Percentiles rank a stretch among this genome's conserved stretches.
These are phyloP conservation scores for Augochlora pura DNA, from an alignment of 1,140 invertebrate genomes.

Conservation along the genomic window DNA sequence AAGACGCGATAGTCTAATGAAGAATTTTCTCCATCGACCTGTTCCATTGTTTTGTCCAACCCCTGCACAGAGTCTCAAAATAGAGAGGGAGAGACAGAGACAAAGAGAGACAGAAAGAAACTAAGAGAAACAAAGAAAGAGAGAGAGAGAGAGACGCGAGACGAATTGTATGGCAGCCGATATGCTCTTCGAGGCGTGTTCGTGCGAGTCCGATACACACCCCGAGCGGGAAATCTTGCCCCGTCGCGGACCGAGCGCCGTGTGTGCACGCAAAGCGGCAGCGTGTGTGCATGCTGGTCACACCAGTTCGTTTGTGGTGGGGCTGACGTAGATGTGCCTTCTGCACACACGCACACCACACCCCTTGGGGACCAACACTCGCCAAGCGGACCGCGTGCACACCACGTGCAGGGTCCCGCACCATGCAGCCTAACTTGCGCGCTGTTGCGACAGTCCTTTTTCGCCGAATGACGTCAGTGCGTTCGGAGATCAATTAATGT, in stretches of 20 bases:
- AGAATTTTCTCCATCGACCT: too few species aligned
- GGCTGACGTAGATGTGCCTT: not conserved
- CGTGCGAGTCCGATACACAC: not conserved
- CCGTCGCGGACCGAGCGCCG: too few species aligned
- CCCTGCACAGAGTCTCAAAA: too few species aligned
- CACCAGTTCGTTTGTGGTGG: too few species aligned
- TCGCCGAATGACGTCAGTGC: not conserved
- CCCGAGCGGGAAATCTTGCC: constrained; percentile 18
- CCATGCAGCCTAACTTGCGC: too few species aligned
- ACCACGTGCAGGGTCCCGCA: not conserved
- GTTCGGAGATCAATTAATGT: not conserved
- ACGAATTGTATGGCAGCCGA: not conserved
- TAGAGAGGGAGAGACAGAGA: too few species aligned
- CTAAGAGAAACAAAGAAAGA: too few species aligned
- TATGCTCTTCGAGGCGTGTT: not conserved
- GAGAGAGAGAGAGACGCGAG: not conserved
- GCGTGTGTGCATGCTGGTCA: too few species aligned
- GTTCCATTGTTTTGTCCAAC: too few species aligned
- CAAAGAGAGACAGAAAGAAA: too few species aligned
- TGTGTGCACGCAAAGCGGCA: too few species aligned
- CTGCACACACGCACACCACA: not conserved
- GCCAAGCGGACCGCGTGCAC: not conserved
- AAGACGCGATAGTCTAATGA: too few species aligned
- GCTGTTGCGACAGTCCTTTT: not conserved
- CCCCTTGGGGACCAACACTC: not conserved